These are phyloP conservation scores for Phallusia fumigata DNA, from an alignment of 23 tunicate species.

Conservation along the genomic window DNA sequence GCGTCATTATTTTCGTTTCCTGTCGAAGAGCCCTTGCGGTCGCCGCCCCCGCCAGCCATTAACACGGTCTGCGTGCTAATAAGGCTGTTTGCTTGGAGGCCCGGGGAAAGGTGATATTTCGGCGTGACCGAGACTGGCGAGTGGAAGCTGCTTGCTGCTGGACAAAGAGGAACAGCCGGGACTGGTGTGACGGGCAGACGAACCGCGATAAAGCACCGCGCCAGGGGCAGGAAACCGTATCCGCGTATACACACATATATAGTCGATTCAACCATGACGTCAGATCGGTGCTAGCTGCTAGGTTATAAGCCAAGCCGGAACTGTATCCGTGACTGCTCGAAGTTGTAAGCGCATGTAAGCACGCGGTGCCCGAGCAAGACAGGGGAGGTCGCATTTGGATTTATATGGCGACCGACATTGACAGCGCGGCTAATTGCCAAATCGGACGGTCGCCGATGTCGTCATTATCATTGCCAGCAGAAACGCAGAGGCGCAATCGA, in stretches of 20 bases:
- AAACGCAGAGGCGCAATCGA: background rate
- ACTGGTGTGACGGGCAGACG: constrained; percentile 1
- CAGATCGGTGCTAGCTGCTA: background rate
- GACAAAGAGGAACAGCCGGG: constrained; percentile 15
- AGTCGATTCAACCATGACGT: background rate
- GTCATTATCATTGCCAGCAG: constrained; percentile 1
- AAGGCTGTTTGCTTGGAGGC: background rate
- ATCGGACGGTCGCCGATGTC: background rate
- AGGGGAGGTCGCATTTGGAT: background rate
- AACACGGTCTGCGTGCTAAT: constrained; percentile 6
- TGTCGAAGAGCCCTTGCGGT: constrained; percentile 15
- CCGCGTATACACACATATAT: background rate
- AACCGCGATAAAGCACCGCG: constrained; percentile 13
- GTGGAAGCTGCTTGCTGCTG: background rate
- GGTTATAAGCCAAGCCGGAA: background rate
- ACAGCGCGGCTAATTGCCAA: constrained; percentile 1
- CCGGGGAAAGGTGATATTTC: constrained; percentile 3
- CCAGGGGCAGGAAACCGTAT: constrained; percentile 29
- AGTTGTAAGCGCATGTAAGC: background rate
- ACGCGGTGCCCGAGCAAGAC: background rate
- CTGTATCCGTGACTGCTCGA: background rate
- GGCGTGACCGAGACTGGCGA: constrained; percentile 8
- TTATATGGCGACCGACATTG: background rate
- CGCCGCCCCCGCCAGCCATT: constrained; percentile 5
- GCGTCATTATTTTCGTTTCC: constrained; percentile 15